These are phyloP conservation scores for Pollenia labialis DNA, from an alignment of 2,888 invertebrate species.

Conservation along the genomic window DNA sequence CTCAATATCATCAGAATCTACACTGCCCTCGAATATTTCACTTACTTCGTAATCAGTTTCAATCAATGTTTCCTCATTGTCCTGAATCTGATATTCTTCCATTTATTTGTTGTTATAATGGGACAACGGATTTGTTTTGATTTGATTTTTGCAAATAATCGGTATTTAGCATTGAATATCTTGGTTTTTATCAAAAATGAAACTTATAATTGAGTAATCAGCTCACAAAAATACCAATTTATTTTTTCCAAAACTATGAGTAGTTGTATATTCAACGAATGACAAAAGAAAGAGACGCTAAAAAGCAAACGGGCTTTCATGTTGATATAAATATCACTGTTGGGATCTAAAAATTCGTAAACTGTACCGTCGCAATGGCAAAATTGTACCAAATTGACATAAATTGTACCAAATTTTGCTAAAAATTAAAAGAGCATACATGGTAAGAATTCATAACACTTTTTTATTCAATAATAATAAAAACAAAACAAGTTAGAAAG, in stretches of 20 bases:
- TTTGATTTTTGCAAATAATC: constrained; percentile 69
- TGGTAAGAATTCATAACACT: no score
- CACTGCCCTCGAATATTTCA: constrained; percentile 61
- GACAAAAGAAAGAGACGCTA: constrained; percentile 32
- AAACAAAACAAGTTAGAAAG: no score
- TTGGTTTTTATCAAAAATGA: constrained; percentile 5
- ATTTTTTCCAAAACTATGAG: constrained; percentile 56
- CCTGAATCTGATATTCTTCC: constrained; percentile 64
- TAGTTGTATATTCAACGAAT: constrained; percentile 61
- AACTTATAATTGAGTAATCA: constrained; percentile 68
- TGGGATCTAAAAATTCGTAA: no score
- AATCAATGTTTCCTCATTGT: constrained; percentile 60
- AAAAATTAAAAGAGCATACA: no score
- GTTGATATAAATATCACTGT: background rate
- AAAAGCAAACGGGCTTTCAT: constrained; percentile 43
- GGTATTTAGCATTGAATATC: constrained; percentile 70
- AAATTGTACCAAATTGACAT: no score
- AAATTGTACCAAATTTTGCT: no score
- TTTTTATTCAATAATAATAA: no score
- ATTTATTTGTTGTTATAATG: constrained; percentile 67
- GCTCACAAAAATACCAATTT: constrained; percentile 62
- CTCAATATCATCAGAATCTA: constrained; percentile 55
- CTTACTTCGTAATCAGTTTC: constrained; percentile 66
- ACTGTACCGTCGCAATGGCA: no score
- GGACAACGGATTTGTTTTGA: constrained; percentile 69